phyloP scores from a whole-genome alignment of 2,888 invertebrate species.

The Macaria notata region DNA sequence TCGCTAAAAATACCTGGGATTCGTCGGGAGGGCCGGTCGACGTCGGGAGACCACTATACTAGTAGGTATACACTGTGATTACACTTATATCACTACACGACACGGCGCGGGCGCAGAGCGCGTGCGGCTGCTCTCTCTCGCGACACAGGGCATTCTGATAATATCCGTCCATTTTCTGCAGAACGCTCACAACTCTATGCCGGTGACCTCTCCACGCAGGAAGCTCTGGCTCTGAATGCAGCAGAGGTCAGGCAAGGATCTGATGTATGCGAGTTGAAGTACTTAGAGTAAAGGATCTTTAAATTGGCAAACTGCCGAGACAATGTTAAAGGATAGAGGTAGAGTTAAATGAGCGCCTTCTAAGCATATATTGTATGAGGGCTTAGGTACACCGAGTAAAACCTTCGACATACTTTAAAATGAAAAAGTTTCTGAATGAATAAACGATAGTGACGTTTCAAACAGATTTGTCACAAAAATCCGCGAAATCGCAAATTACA shows the following conservation, averaged over 20 bases:
- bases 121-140: constrained; percentile 39
- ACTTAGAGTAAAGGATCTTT: constrained; percentile 14
- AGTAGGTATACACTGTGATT: constrained; percentile 42
- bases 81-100: constrained; percentile 46
- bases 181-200: constrained; percentile 14
- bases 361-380: too few species aligned
- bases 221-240: constrained; percentile 52
- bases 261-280: too few species aligned
- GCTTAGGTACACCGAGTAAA: too few species aligned
- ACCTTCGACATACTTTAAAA: too few species aligned
- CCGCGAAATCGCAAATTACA: too few species aligned
- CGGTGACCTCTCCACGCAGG: constrained; percentile 62
- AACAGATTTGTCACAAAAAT: too few species aligned
- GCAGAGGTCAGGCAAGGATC: constrained; percentile 37
- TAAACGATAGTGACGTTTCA: too few species aligned
- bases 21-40: constrained; percentile 41
- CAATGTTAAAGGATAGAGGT: too few species aligned
- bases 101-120: constrained; percentile 36
- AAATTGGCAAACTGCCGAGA: constrained; percentile 20
- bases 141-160: constrained; percentile 47
- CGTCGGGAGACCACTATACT: constrained; percentile 47
- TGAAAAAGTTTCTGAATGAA: too few species aligned
- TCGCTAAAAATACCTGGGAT: constrained; percentile 65
- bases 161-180: not conserved
- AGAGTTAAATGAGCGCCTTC: too few species aligned